phyloP scores from a whole-genome alignment of 2,888 invertebrate genomes.

The Synergus gifuensis region DNA sequence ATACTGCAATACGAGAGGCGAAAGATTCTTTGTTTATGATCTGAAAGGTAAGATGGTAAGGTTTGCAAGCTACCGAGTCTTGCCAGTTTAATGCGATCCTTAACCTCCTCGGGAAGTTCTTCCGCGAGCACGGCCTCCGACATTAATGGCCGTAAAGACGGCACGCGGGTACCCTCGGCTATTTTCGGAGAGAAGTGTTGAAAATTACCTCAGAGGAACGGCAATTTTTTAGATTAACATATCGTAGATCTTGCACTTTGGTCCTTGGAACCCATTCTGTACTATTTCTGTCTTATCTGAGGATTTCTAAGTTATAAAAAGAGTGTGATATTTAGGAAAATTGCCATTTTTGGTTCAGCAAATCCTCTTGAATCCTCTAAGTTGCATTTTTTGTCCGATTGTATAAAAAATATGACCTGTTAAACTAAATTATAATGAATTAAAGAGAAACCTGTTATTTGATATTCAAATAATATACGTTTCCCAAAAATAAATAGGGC shows the following conservation, averaged over 20 bases:
- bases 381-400: no score
- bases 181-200: conserved; percentile 40
- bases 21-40: conserved; percentile 62
- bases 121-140: conserved; percentile 37
- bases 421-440: no score
- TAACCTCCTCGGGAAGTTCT: conserved; percentile 32
- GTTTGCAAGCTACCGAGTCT: conserved; percentile 27
- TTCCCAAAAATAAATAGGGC: conserved; percentile 42
- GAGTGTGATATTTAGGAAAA: not conserved
- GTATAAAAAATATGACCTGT: no score
- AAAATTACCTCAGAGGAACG: conserved; percentile 16
- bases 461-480: not conserved
- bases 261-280: not conserved
- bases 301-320: not conserved
- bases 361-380: not conserved
- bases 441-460: no score
- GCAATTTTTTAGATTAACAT: conserved; percentile 13
- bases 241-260: not conserved
- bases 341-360: not conserved
- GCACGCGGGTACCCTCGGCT: conserved; percentile 35
- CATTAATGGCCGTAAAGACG: conserved; percentile 43
- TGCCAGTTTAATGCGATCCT: conserved; percentile 37
- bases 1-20: conserved; percentile 50
- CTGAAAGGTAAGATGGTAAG: conserved; percentile 52
- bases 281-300: not conserved